Evolutionary conservation across 2,113 vertebrate species (phyloP).

Genomic region (Rhinoptilus africanus): DNA sequence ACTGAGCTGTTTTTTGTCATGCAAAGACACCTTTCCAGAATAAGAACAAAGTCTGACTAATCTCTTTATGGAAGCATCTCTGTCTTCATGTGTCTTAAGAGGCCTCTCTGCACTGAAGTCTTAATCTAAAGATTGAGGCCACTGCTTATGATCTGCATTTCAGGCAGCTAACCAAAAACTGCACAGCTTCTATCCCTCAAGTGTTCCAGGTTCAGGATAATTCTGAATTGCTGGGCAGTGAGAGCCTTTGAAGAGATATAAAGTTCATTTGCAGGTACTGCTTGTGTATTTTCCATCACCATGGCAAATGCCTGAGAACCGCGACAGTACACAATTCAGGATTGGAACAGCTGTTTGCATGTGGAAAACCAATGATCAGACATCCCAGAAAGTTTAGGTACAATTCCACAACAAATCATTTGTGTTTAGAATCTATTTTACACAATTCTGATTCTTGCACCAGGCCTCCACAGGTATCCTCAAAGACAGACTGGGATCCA

Average conservation of each 20-base stretch:
- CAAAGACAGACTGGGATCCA: background rate
- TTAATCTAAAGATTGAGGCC: conserved; percentile 54
- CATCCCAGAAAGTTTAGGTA: background rate
- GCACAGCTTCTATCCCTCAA: background rate
- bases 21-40: conserved; percentile 26
- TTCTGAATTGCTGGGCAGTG: background rate
- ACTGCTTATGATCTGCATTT: background rate
- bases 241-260: background rate
- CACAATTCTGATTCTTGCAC: background rate
- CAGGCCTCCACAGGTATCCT: background rate
- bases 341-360: background rate
- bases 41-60: conserved; percentile 40
- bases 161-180: background rate
- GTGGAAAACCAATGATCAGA: background rate
- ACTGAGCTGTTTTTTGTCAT: background rate
- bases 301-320: background rate
- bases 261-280: background rate
- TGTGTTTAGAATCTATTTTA: background rate
- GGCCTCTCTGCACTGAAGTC: background rate
- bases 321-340: rapidly evolving
- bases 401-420: background rate
- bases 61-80: conserved; percentile 28
- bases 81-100: background rate
- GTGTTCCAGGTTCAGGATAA: background rate
- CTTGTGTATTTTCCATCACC: background rate